Evolutionary conservation across 2,888 invertebrate genomes (phyloP).

Genomic region (Caenorhabditis japonica): DNA sequence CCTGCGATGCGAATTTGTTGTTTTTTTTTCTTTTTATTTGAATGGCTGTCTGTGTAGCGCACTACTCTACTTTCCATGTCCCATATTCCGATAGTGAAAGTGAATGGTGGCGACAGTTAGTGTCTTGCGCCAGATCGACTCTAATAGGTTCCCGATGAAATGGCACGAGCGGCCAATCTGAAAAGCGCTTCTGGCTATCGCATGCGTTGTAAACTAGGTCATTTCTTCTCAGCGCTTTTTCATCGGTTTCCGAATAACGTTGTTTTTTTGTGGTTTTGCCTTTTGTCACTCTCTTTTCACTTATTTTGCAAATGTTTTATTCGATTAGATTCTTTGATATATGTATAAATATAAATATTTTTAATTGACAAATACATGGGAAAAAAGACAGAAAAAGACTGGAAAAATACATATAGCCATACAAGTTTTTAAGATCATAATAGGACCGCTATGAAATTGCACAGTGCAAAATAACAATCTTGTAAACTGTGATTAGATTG

Average conservation of each 20-base stretch:
- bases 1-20: conserved; percentile 8
- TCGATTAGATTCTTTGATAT: conserved; percentile 29
- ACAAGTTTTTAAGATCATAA: conserved; percentile 35
- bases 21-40: conserved; percentile 1
- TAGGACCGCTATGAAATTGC: conserved; percentile 38
- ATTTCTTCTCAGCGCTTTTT: conserved; percentile 30
- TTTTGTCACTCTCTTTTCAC: not conserved
- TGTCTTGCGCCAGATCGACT: conserved; percentile 50
- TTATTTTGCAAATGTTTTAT: conserved; percentile 18
- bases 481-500: conserved; percentile 35
- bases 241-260: conserved; percentile 33
- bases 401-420: conserved; percentile 15
- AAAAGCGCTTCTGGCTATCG: conserved; percentile 35
- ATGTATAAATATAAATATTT: too few species aligned
- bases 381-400: not conserved
- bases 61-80: conserved; percentile 44
- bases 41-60: conserved; percentile 4
- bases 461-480: conserved; percentile 33
- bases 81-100: conserved; percentile 41
- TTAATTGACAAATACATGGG: conserved; percentile 11
- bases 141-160: conserved; percentile 14
- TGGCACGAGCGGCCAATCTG: conserved; percentile 17
- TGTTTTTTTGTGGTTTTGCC: not conserved
- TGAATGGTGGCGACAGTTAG: conserved; percentile 30
- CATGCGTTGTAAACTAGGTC: conserved; percentile 42